Base-by-base conservation (phyloP, 2,797 vertebrate genomes). In the Muscicapa comitata region DNA sequence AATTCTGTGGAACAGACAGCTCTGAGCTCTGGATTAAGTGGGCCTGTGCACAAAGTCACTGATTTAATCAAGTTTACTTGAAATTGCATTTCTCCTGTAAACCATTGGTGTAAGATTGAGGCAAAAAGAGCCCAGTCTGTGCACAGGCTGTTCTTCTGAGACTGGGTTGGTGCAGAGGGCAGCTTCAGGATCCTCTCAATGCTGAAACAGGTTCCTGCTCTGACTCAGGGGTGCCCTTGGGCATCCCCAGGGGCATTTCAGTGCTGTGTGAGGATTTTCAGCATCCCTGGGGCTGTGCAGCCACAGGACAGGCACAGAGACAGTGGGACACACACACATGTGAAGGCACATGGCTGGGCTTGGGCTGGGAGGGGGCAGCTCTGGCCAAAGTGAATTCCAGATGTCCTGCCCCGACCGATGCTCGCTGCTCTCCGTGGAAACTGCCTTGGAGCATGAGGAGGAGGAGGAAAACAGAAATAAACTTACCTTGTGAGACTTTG, bases 401-500 rank as follows among this genome's bases (percentile, higher is more conserved):
- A 5, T 1, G 14, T 59, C 47, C 71, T 55, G 28, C 4, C 43
- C 78, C 0, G 0, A 73, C 8, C 0, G 2, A 57, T 0, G 3
- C 37, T 47, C 0, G 0, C 45, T 84, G 57, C 42, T 92, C 10
- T 76, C 51, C 28, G 0, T 2, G 17, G 50, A 50, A 80, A 54
- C 73, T 59, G 82, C 79, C 68, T 37, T 0, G 0, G 21, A 51
- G 23, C 7, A 3, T 37, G 71, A 91, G 68, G 40, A 94, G 43
- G 57, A 86, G 76, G 54, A 91, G 55, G 51, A 91, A 86, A 92
- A 84, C 85, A 77, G 83, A 86, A 95, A 37, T 90, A 93, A 90
- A 98, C 99, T 96, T 98, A 99, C 99, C 99, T 97, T 99, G 98
- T 91, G 99, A 99, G 97, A 98, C 98, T 98, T 96, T 94, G 94